phyloP scores from a whole-genome alignment of 2,797 vertebrate species.

The Pristis pectinata region DNA sequence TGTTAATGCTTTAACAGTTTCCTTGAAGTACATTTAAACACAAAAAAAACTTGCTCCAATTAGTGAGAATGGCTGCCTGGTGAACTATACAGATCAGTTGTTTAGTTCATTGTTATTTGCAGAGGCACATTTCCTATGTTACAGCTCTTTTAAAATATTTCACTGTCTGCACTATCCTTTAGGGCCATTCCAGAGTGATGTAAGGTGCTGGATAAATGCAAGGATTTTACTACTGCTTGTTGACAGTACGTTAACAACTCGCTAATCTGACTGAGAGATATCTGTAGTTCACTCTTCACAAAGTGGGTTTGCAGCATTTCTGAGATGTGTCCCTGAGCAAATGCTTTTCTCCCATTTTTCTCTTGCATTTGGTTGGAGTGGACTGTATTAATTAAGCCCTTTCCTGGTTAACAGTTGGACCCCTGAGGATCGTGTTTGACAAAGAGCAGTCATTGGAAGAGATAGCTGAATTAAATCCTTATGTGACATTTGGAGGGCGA shows the following conservation, averaged over 20 bases:
- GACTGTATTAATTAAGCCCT: background rate
- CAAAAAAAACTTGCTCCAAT: too few species aligned
- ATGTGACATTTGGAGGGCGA: constrained; percentile 38
- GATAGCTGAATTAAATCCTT: constrained; percentile 20
- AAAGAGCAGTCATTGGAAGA: background rate
- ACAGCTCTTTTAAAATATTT: background rate
- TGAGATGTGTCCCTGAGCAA: background rate
- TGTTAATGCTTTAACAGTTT: too few species aligned
- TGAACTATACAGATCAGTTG: background rate
- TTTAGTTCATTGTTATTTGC: background rate
- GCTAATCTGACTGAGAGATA: background rate
- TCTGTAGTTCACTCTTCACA: background rate
- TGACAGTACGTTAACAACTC: background rate
- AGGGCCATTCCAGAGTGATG: background rate
- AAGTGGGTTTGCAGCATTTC: background rate
- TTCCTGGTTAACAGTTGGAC: background rate
- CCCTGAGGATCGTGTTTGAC: constrained; percentile 22
- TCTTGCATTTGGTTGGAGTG: background rate
- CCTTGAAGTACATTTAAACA: too few species aligned
- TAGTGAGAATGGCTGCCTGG: background rate
- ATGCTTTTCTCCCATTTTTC: background rate
- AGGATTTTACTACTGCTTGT: background rate
- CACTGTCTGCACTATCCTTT: background rate
- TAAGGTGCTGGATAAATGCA: background rate
- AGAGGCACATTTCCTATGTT: background rate